phyloP scores from a whole-genome alignment of 2,888 invertebrate genomes.

The Exephanes ischioxanthus region DNA sequence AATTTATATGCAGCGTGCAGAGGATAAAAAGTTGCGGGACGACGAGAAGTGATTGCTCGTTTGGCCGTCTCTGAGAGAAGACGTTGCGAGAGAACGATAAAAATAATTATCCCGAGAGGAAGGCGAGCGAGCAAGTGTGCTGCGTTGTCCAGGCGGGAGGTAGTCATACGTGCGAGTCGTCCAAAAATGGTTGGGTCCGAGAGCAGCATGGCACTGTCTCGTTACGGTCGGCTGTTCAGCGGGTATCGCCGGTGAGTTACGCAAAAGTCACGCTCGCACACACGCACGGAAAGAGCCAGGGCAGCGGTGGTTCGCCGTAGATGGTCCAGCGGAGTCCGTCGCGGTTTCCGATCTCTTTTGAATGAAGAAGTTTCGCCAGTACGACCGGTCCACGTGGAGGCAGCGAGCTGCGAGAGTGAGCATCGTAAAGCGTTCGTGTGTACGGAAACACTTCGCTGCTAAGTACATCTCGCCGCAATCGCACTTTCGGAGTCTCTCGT shows the following conservation, averaged over 20 bases:
- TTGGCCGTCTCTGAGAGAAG: neutral
- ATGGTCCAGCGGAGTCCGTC: conserved; percentile 49
- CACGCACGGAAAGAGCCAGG: conserved; percentile 23
- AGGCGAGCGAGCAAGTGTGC: conserved; percentile 32
- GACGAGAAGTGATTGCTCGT: conserved; percentile 1
- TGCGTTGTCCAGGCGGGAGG: conserved; percentile 10
- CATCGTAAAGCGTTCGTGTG: conserved; percentile 20
- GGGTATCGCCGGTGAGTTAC: conserved; percentile 59
- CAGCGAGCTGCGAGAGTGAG: neutral
- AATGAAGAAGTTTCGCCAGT: conserved; percentile 67
- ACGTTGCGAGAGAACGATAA: conserved; percentile 29
- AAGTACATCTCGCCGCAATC: conserved; percentile 39
- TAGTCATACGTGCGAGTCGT: conserved; percentile 53
- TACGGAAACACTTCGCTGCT: conserved; percentile 21
- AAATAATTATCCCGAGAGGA: conserved; percentile 58
- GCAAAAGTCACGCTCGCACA: conserved; percentile 67
- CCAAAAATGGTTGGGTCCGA: conserved; percentile 70
- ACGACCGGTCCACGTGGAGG: conserved; percentile 21
- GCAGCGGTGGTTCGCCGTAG: conserved; percentile 50
- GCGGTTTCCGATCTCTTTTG: conserved; percentile 59
- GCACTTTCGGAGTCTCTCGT: conserved; percentile 10
- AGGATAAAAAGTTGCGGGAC: conserved; percentile 18
- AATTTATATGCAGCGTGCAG: conserved; percentile 20
- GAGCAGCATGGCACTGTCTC: conserved; percentile 60
- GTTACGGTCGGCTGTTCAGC: conserved; percentile 58